A percentile compares a stretch with the other conserved stretches of the same genome.
phyloP scores from a whole-genome alignment of 37 sponge, comb jelly and placozoan species.

The Diacarnus erythraeanus region DNA sequence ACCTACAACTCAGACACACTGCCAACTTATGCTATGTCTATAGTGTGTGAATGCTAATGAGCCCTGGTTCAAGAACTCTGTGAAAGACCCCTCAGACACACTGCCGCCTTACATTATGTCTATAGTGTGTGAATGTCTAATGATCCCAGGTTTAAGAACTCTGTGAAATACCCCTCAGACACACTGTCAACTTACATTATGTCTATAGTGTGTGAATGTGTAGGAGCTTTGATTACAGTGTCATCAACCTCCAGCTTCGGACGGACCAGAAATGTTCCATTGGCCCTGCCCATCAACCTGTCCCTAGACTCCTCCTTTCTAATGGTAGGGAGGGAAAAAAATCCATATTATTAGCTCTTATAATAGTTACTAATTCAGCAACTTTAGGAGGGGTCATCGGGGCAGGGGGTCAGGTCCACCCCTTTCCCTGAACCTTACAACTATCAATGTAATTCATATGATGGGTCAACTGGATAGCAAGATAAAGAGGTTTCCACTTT shows the following conservation, averaged over 20 bases:
- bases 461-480: no score
- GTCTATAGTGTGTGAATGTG: slow-evolving; percentile 76
- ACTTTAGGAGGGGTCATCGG: no score
- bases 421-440: no score
- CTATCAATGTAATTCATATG: no score
- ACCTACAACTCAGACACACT: no score
- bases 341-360: background rate
- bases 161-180: no score
- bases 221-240: slow-evolving; percentile 5
- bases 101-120: slow-evolving; percentile 81
- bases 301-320: slow-evolving; percentile 60
- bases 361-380: background rate
- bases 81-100: no score
- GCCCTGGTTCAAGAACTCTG: slow-evolving; percentile 4
- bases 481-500: no score
- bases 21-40: slow-evolving; percentile 74
- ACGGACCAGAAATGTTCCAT: slow-evolving; percentile 79
- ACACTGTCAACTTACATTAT: slow-evolving; percentile 78
- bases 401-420: no score
- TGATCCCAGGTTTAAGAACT: slow-evolving; percentile 7
- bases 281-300: slow-evolving; percentile 32
- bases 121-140: slow-evolving; percentile 65
- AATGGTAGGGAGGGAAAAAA: background rate
- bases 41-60: slow-evolving; percentile 61
- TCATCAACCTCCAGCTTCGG: slow-evolving; percentile 45